These are phyloP conservation scores for Aradus depressus DNA, from an alignment of 2,888 invertebrate species.

Conservation along the genomic window DNA sequence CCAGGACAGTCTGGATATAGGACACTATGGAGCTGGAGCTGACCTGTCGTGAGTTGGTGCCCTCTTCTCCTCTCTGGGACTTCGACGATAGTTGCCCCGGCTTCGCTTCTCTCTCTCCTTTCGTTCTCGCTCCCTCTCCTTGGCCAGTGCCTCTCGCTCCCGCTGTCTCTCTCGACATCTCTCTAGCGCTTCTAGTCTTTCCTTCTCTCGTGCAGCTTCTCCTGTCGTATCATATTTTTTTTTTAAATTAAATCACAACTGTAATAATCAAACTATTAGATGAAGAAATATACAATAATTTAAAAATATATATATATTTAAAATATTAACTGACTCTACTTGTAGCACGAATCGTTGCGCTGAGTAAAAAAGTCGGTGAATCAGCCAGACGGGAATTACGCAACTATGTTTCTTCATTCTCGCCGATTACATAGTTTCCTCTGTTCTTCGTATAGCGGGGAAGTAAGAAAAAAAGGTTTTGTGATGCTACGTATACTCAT, in stretches of 20 bases:
- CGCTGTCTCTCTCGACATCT: constrained; percentile 52
- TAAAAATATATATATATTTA: neutral
- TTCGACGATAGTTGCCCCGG: constrained; percentile 29
- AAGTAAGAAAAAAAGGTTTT: no score
- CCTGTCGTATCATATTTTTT: constrained; percentile 34
- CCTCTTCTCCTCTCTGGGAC: constrained; percentile 31
- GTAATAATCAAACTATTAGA: neutral
- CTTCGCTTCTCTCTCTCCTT: constrained; percentile 23
- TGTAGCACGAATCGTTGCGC: no score
- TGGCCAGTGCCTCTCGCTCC: constrained; percentile 41
- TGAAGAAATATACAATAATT: neutral
- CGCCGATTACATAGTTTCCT: no score
- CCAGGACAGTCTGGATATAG: no score
- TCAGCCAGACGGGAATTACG: no score
- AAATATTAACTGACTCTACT: neutral
- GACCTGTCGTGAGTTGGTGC: constrained; percentile 29
- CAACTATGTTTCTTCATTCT: no score
- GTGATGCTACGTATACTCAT: no score
- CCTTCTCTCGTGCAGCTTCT: constrained; percentile 49
- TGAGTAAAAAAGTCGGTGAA: no score
- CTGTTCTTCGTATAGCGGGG: no score
- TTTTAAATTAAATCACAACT: neutral
- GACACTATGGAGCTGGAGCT: no score
- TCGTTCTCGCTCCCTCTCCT: constrained; percentile 36
- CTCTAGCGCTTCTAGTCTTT: constrained; percentile 52